These are phyloP conservation scores for Serripes groenlandicus DNA, from an alignment of 2,888 invertebrate genomes.

Conservation along the genomic window DNA sequence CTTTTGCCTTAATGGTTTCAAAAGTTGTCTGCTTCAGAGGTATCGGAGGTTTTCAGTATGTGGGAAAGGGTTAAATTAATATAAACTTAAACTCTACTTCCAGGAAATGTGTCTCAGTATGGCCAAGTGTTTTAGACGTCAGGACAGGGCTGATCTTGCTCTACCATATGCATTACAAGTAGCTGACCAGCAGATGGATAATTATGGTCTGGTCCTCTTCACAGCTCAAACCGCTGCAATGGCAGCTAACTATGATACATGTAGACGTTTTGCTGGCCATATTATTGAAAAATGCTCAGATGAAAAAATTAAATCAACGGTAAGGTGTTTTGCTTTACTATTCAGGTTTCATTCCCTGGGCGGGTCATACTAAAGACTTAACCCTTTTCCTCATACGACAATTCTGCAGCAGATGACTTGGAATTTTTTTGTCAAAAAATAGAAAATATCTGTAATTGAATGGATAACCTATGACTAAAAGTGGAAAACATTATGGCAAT, in stretches of 20 bases:
- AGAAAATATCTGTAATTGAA: neutral
- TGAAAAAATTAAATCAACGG: constrained; percentile 28
- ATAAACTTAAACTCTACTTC: no score
- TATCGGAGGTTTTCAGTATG: no score
- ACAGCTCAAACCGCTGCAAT: constrained; percentile 49
- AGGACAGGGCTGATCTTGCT: constrained; percentile 19
- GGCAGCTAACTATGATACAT: constrained; percentile 43
- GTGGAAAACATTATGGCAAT: neutral
- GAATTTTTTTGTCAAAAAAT: neutral
- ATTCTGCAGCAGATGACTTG: no score
- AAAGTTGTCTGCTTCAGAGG: no score
- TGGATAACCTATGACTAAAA: neutral
- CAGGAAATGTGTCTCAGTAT: constrained; percentile 55
- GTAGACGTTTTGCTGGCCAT: constrained; percentile 46
- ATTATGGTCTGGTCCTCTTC: constrained; percentile 37
- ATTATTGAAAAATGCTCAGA: constrained; percentile 41
- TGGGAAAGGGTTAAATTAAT: no score
- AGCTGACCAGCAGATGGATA: constrained; percentile 12
- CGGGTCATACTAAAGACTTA: no score
- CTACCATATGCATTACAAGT: constrained; percentile 31
- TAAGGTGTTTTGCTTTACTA: neutral
- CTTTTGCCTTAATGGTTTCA: no score
- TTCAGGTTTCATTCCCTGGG: no score
- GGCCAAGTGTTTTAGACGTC: constrained; percentile 42
- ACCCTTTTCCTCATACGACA: neutral